A percentile compares a stretch with the other conserved stretches of the same genome.
Evolutionary conservation across 1,140 invertebrate species (phyloP).

Genomic region (Drosophila sechellia): DNA sequence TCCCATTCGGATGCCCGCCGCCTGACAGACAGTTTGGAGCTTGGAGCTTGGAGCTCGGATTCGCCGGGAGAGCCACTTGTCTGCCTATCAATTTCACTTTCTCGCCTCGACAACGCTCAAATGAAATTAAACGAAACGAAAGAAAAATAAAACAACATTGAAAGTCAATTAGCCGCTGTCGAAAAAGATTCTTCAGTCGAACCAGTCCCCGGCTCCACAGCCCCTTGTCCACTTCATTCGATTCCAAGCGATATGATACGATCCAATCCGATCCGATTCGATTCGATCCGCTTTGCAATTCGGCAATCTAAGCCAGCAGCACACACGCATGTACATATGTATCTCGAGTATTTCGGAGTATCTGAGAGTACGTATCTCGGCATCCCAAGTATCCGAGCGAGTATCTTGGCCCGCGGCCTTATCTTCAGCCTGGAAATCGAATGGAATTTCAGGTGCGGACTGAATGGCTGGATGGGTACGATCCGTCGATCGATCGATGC

Average conservation of each 20-base stretch:
- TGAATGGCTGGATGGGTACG: slow-evolving; percentile 6
- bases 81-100: slow-evolving; percentile 76
- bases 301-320: slow-evolving; percentile 29
- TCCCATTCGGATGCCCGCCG: slow-evolving; percentile 17
- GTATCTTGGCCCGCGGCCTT: slow-evolving; percentile 24
- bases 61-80: slow-evolving; percentile 56
- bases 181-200: slow-evolving; percentile 62
- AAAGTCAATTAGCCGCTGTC: slow-evolving; percentile 77
- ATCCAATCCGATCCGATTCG: not conserved
- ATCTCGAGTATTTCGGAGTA: slow-evolving; percentile 3
- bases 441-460: slow-evolving; percentile 36
- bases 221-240: not conserved
- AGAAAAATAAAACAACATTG: slow-evolving; percentile 62
- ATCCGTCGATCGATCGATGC: slow-evolving; percentile 17
- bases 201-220: slow-evolving; percentile 11
- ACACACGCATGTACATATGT: slow-evolving; percentile 8
- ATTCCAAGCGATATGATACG: slow-evolving; percentile 2
- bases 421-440: slow-evolving; percentile 23
- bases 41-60: slow-evolving; percentile 5
- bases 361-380: slow-evolving; percentile 7
- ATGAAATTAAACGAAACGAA: slow-evolving; percentile 26
- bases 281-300: slow-evolving; percentile 11
- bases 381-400: slow-evolving; percentile 25
- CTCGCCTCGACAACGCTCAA: slow-evolving; percentile 46
- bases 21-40: not conserved